phyloP scores from a whole-genome alignment of 2,888 invertebrate species.

The Portevinia maculata region DNA sequence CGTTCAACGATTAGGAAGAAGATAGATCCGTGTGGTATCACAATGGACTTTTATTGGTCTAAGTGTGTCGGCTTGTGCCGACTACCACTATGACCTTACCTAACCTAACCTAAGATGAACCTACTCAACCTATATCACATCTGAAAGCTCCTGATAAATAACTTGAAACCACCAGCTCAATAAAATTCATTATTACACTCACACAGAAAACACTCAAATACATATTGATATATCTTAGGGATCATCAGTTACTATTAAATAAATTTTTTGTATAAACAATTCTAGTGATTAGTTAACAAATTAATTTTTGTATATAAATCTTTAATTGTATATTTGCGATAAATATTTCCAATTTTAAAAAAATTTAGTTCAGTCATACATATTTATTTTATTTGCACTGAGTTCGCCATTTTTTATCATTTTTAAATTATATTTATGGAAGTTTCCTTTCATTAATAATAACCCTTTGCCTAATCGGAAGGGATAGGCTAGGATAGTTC shows the following conservation, averaged over 20 bases:
- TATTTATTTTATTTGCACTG: slow-evolving; percentile 11
- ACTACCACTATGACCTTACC: too few species aligned
- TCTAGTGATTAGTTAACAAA: slow-evolving; percentile 43
- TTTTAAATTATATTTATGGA: slow-evolving; percentile 27
- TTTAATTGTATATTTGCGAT: slow-evolving; percentile 42
- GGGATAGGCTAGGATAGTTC: too few species aligned
- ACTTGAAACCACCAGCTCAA: too few species aligned
- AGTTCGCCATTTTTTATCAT: slow-evolving; percentile 7
- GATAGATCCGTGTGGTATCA: too few species aligned
- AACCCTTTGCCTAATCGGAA: neutral
- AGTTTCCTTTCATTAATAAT: slow-evolving; percentile 56
- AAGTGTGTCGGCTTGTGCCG: too few species aligned
- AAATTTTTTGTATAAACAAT: slow-evolving; percentile 65
- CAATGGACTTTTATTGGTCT: too few species aligned
- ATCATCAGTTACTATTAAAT: slow-evolving; percentile 58
- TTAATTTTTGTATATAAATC: slow-evolving; percentile 55
- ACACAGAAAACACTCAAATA: slow-evolving; percentile 25
- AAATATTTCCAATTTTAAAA: slow-evolving; percentile 50
- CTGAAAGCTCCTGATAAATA: too few species aligned
- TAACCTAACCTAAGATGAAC: too few species aligned
- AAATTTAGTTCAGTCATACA: slow-evolving; percentile 41
- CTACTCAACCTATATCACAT: too few species aligned
- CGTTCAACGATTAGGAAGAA: too few species aligned
- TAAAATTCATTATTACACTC: neutral
- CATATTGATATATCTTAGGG: slow-evolving; percentile 54